Conservation (phyloP, 2,888 invertebrate species). For the Hirudinaria manillensis region DNA sequence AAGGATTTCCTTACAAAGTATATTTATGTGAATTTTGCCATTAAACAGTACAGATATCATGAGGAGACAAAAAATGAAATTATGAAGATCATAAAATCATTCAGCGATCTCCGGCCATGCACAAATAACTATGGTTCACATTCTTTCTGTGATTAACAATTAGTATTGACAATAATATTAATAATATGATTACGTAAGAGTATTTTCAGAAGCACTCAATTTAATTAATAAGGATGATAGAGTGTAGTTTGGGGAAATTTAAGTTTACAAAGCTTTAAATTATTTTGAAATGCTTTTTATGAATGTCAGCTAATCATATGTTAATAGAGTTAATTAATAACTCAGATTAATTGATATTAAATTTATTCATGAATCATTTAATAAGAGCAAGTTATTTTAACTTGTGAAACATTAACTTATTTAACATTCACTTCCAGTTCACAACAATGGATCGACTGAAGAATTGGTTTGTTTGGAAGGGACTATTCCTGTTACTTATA, state of each 20-base stretch:
- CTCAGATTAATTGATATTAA: too few species aligned
- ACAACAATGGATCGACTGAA: conserved; percentile 77
- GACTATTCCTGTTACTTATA: conserved; percentile 84
- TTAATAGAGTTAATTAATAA: too few species aligned
- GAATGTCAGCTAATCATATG: too few species aligned
- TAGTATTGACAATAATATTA: background rate
- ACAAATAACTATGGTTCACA: conserved; percentile 65
- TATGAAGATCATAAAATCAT: conserved; percentile 62
- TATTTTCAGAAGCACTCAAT: too few species aligned
- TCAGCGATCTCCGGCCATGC: conserved; percentile 64
- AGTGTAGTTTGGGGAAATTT: too few species aligned
- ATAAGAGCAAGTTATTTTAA: too few species aligned
- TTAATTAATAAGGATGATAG: too few species aligned
- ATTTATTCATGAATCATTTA: too few species aligned
- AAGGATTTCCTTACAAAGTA: background rate
- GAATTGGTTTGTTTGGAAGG: conserved; percentile 79
- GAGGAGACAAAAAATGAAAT: conserved; percentile 67
- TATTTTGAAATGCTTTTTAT: too few species aligned
- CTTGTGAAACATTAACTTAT: background rate
- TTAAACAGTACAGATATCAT: conserved; percentile 54
- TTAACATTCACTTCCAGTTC: conserved; percentile 60
- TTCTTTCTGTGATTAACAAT: background rate
- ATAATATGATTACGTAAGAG: too few species aligned
- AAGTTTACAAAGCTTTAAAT: too few species aligned
- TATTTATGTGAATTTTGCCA: background rate